Percentiles rank a stretch among this genome's conserved stretches.
Evolutionary conservation across 2,113 vertebrate species (phyloP).

Genomic region (Dasyprocta punctata): DNA sequence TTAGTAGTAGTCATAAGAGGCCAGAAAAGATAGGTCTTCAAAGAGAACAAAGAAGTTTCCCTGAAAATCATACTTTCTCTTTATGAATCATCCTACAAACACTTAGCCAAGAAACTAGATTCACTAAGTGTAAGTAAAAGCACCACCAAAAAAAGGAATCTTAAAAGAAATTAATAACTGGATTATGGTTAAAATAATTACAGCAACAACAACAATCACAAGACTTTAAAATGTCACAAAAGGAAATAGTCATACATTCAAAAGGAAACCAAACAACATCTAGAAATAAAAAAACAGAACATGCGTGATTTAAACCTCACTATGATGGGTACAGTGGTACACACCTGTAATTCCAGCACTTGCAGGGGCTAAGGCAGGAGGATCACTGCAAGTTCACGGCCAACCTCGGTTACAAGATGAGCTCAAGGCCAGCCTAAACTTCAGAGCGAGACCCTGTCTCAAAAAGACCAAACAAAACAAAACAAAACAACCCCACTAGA

Average conservation of each 20-base stretch:
- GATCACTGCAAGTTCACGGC: background rate
- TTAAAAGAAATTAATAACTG: background rate
- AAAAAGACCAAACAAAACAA: background rate
- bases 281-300: background rate
- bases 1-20: background rate
- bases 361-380: background rate
- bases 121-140: background rate
- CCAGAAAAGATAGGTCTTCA: background rate
- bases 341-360: background rate
- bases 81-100: background rate
- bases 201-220: background rate
- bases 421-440: background rate
- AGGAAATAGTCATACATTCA: background rate
- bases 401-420: background rate
- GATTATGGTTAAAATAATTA: background rate
- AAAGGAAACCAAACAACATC: background rate
- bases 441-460: background rate
- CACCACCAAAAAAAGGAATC: background rate
- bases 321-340: background rate
- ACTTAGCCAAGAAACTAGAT: background rate
- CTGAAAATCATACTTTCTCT: background rate
- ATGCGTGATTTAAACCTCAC: slow-evolving; percentile 14
- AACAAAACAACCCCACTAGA: background rate
- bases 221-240: background rate
- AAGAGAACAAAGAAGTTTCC: background rate